Evolutionary conservation across 2,888 invertebrate species (phyloP), one percentile per base, ranked within the genome.

Genomic region (Leptinotarsa rubiginosa): DNA sequence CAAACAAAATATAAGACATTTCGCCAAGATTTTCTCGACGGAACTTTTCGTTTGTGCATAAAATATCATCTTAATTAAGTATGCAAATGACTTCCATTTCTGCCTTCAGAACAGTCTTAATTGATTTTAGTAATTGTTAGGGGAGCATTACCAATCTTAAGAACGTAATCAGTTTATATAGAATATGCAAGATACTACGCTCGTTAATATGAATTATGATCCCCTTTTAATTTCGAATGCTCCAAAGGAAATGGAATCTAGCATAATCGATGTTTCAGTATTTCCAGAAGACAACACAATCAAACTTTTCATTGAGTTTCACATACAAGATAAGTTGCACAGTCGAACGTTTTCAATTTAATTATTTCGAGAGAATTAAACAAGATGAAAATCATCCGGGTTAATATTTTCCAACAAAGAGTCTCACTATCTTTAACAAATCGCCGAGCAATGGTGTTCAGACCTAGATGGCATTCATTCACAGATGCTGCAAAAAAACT

Each of bases 161-260:
- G 15, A 69, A 18, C 47, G 25, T 56, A 54, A 54, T 69, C 52
- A 69, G 47, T 47, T 69, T 56, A 47, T 69, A 69, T 69, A 69
- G 69, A 69, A 69, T 56, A 69, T 47, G 69, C 69, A 47, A 56
- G 69, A 62, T 31, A 62, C 62, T 41, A 18, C 20, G 62, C 62
- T 62, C 62, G n/a, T 41, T 62, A 41, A n/a, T 62, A n/a, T 62
- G 62, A 41, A 62, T 31, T 62, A 62, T 62, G 62, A 41, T 62
- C 62, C 62, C 4, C 16, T 62, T 62, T 41, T 41, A 62, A 62
- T 62, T 62, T 16, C 10, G n/a, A 62, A 62, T 41, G 41, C 41
- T 62, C 62, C 2, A 31, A 62, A 41, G 62, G n/a, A 62, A 62
- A 62, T n/a, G 62, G 3, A 31, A 31, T 62, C 12, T n/a, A 12